Conservation (phyloP, 2,797 vertebrate genomes). For the Hydrocynus forskahlii region DNA sequence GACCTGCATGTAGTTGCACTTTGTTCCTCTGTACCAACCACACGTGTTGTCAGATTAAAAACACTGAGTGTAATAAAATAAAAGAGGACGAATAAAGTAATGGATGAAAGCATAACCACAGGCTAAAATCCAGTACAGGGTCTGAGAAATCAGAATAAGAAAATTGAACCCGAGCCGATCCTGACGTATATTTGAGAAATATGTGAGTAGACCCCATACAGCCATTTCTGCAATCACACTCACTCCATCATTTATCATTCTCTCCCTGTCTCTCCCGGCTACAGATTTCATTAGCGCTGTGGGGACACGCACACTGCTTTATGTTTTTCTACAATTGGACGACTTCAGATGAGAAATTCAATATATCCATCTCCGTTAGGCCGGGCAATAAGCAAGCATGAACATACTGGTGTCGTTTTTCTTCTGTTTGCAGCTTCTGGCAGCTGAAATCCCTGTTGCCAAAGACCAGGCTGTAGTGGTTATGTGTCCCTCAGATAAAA, state of each 20-base stretch:
- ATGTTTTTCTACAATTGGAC: conserved; percentile 59
- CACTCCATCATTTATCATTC: conserved; percentile 44
- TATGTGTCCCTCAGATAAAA: conserved; percentile 20
- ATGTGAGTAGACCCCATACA: background rate
- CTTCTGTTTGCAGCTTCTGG: conserved; percentile 53
- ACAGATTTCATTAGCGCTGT: conserved; percentile 50
- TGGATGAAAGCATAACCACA: background rate
- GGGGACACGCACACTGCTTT: conserved; percentile 52
- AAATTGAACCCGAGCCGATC: conserved; percentile 1
- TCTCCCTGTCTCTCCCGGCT: conserved; percentile 33
- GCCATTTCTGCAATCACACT: conserved; percentile 34
- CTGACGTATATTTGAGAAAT: background rate
- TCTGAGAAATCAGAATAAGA: background rate
- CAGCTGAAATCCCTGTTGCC: conserved; percentile 53
- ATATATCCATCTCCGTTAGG: conserved; percentile 59
- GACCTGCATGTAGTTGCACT: no score
- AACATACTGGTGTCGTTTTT: conserved; percentile 50
- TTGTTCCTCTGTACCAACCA: no score
- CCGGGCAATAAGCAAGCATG: conserved; percentile 61
- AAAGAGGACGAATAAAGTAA: background rate
- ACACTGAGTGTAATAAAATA: no score
- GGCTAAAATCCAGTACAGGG: background rate
- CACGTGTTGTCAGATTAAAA: no score
- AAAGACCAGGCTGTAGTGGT: conserved; percentile 27
- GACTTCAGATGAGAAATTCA: conserved; percentile 64